Base-by-base conservation (phyloP, 1,140 invertebrate species). In the Pantala flavescens region DNA sequence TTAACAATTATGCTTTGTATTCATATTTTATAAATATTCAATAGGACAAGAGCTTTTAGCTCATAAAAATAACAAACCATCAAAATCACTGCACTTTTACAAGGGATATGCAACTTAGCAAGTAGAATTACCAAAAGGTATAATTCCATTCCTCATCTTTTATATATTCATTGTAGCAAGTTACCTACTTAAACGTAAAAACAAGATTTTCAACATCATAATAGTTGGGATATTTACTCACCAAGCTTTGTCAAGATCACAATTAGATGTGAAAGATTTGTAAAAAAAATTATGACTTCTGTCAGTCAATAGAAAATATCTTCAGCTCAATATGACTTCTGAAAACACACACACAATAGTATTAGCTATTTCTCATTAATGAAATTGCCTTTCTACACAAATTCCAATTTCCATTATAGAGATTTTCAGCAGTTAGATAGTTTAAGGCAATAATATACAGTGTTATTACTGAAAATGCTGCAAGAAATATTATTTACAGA, bases 381-480 rank as follows among this genome's bases (percentile, higher is more conserved):
- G n/a, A 63, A 63, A 21, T 63, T 14, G n/a, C n/a, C 49, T 63
- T 63, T 12, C n/a, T 63, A 63, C 49, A 63, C 12, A 12, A 63
- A 16, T 19, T 63, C 49, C 3, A 63, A 63, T 16, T 63, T 12
- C 3, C 9, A 36, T 36, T 36, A 36, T 36, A 7, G 49, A 63
- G 49, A 7, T 63, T 63, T 63, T 63, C 49, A 63, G 49, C n/a
- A 63, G 49, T 63, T 63, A 63, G n/a, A 63, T 12, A 63, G 5
- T 63, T 63, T 21, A 19, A 16, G 49, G 49, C 5, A 63, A 63
- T 3, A 63, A 63, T 63, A 21, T 63, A 63, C 49, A 63, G n/a
- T 63, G 49, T 63, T 63, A 63, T 63, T 63, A 63, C 49, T 16
- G 49, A 63, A 63, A 63, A 63, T 63, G 49, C 49, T 63, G 14